A percentile compares a stretch with the other conserved stretches of the same genome.
Conservation (phyloP, 2,113 vertebrate genomes). For the Urocolius indicus region DNA sequence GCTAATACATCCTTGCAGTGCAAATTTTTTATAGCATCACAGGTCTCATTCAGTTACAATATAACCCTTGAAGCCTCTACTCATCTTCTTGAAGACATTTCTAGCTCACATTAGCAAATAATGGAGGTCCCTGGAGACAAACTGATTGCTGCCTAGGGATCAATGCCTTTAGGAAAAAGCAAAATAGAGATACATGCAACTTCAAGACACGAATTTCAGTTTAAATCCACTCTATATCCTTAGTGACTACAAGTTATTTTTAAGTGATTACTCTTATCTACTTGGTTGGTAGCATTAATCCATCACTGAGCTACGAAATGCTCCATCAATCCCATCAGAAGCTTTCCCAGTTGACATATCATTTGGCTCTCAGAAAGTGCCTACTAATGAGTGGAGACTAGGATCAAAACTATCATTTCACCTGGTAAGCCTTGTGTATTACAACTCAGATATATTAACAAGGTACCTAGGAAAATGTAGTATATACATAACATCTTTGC, state of each 20-base stretch:
- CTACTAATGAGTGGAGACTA: not conserved
- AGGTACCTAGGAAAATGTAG: not conserved
- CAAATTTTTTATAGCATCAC: conserved; percentile 1
- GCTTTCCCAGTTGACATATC: not conserved
- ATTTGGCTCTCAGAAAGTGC: not conserved
- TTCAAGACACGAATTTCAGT: conserved; percentile 2
- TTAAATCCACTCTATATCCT: not conserved
- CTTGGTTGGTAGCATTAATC: not conserved
- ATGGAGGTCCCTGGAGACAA: conserved; percentile 26
- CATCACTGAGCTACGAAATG: not conserved
- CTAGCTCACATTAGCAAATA: conserved; percentile 7
- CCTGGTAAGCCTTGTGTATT: not conserved
- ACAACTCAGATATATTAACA: not conserved
- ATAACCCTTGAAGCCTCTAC: conserved; percentile 10
- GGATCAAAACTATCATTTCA: not conserved
- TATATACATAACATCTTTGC: not conserved
- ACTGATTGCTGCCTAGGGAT: not conserved
- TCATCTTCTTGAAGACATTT: conserved; percentile 1
- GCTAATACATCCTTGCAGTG: conserved; percentile 20
- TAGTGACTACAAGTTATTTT: not conserved
- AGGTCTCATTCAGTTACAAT: conserved; percentile 8
- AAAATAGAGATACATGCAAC: conserved; percentile 12
- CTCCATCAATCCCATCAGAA: not conserved
- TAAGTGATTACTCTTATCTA: not conserved
- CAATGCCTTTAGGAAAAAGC: conserved; percentile 11